Conservation (phyloP, 2,888 invertebrate genomes). For the Maniola hyperantus region DNA sequence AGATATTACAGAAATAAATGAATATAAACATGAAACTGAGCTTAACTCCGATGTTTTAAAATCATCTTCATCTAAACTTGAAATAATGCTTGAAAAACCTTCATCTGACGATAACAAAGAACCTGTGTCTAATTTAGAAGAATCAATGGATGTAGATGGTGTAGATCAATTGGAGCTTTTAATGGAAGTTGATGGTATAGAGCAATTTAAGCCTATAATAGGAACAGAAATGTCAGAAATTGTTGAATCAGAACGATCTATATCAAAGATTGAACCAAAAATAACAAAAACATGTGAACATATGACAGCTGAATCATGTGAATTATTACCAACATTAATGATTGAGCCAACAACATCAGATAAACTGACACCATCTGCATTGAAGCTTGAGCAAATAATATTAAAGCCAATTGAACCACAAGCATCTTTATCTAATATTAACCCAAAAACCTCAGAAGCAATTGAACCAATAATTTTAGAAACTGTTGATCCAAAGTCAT, state of each 20-base stretch:
- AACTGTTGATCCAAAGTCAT: no score
- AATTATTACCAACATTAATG: not conserved
- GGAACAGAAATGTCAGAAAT: not conserved
- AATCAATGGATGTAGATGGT: not conserved
- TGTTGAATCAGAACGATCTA: not conserved
- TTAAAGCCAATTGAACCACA: no score
- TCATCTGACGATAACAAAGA: not conserved
- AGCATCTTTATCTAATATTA: no score
- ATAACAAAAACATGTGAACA: not conserved
- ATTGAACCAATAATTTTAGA: no score
- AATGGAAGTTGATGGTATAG: not conserved
- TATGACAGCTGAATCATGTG: not conserved
- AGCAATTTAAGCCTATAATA: not conserved
- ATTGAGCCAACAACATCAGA: not conserved
- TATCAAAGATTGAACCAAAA: not conserved
- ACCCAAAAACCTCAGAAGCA: no score
- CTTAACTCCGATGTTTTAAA: not conserved
- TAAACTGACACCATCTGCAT: conserved; percentile 36
- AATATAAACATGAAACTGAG: not conserved
- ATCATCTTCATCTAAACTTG: not conserved
- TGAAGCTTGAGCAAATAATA: no score
- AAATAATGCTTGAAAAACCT: not conserved
- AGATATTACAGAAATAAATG: not conserved
- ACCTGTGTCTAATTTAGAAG: not conserved
- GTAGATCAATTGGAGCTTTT: not conserved